Evolutionary conservation across 1,140 invertebrate genomes (phyloP), one percentile per base, ranked within the genome.

Genomic region (Nymphalis io): DNA sequence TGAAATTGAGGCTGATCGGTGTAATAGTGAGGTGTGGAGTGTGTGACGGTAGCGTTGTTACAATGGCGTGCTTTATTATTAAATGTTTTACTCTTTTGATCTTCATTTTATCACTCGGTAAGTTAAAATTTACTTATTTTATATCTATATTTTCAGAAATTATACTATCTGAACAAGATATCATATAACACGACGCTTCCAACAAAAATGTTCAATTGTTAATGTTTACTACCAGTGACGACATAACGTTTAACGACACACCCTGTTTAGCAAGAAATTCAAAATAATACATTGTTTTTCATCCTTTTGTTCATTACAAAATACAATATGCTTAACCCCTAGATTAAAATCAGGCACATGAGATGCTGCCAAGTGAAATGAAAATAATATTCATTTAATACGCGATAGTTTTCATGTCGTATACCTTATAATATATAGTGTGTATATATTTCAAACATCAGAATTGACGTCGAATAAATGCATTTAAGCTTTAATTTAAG

Each of bases 21-120:
- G 27, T 8, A 33, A 8, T 11, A 46, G 60, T 44, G 53, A 72
- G 51, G 72, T 65, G 72, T 64, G 72, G 44, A 64, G 73, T 63
- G 62, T 74, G 46, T 62, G 39, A 6, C 12, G 13, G 51, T 55
- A 64, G 60, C 74, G 65, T 70, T 67, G 44, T 58, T 67, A 79
- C 62, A 75, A 82, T 84, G 82, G 81, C 74, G 69, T 70, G 70
- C 33, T 70, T 70, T 77, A 75, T 72, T 72, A 76, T 75, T 27
- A 73, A 77, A 70, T 78, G 72, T 75, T 76, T 78, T 27, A 70
- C 71, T 38, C 53, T 80, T 64, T 33, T 79, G 60, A 60, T 82
- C 21, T 70, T 70, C 51, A 55, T 79, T 42, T 39, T 67, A 55
- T 62, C 75, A 27, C 51, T 70, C 61, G 83, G 83, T 85, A 70